These are phyloP conservation scores for Alces alces DNA, from an alignment of 2,113 vertebrate genomes.

Conservation along the genomic window DNA sequence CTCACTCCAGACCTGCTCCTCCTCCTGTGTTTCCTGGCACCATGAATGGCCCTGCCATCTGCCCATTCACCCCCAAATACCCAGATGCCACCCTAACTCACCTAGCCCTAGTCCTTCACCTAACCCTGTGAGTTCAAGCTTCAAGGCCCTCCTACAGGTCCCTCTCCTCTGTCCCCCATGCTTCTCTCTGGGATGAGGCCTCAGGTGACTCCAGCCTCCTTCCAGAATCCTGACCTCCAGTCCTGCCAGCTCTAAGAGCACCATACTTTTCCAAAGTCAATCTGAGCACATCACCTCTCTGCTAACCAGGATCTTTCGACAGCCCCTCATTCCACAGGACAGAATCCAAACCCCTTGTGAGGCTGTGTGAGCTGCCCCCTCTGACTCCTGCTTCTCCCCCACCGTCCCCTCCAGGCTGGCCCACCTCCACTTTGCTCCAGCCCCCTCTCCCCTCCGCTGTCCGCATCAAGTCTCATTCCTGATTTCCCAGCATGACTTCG, in stretches of 20 bases:
- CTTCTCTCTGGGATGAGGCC: background rate
- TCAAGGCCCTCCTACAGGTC: no score
- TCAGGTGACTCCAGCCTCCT: background rate
- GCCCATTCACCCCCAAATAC: background rate
- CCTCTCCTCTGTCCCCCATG: no score
- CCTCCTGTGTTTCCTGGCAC: background rate
- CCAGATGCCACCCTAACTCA: background rate
- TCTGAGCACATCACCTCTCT: background rate
- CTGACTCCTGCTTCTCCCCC: background rate
- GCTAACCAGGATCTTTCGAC: background rate
- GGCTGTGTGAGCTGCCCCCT: background rate
- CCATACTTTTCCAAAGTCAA: background rate
- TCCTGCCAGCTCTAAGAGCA: background rate
- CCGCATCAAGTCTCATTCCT: background rate
- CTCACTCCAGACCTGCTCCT: background rate
- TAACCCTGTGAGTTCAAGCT: background rate
- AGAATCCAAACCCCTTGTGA: background rate
- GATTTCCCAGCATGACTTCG: background rate
- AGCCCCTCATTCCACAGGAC: background rate
- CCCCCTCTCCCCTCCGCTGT: background rate
- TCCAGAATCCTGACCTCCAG: background rate
- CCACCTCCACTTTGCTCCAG: background rate
- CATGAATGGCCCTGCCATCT: background rate
- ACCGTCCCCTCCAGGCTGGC: background rate
- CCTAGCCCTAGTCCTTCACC: background rate